phyloP scores from a whole-genome alignment of 2,888 invertebrate species.

The Chrysina gloriosa region DNA sequence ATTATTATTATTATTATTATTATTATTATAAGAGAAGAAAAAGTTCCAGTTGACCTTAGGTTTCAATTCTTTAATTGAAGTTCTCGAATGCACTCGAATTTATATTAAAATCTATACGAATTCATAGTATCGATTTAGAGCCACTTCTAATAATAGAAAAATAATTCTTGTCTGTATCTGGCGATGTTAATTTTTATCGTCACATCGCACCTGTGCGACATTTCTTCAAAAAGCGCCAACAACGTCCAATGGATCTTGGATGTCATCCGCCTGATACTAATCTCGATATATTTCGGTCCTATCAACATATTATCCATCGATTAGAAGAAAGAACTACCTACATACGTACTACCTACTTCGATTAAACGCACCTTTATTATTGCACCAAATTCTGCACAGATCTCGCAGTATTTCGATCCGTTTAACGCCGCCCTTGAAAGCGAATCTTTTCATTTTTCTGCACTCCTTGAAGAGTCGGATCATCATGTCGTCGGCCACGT shows the following conservation, averaged over 20 bases:
- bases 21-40: too few species aligned
- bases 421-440: constrained; percentile 65
- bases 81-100: too few species aligned
- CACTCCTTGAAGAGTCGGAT: constrained; percentile 62
- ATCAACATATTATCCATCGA: background rate
- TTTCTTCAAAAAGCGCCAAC: constrained; percentile 32
- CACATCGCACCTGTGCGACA: constrained; percentile 27
- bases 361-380: constrained; percentile 24
- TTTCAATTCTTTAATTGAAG: too few species aligned
- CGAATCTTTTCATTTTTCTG: constrained; percentile 61
- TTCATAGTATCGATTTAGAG: too few species aligned
- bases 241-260: constrained; percentile 30
- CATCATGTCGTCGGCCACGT: constrained; percentile 65
- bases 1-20: too few species aligned
- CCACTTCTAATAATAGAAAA: constrained; percentile 42
- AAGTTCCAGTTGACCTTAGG: too few species aligned
- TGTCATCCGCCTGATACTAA: constrained; percentile 37
- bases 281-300: constrained; percentile 29
- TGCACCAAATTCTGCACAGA: constrained; percentile 37
- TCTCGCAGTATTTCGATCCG: constrained; percentile 63
- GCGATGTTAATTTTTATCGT: constrained; percentile 41
- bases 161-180: constrained; percentile 35
- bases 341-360: background rate
- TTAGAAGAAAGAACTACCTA: background rate
- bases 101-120: too few species aligned